Conservation (phyloP, 64 coral and sea anemone species). For the Dendronephthya gigantea region DNA sequence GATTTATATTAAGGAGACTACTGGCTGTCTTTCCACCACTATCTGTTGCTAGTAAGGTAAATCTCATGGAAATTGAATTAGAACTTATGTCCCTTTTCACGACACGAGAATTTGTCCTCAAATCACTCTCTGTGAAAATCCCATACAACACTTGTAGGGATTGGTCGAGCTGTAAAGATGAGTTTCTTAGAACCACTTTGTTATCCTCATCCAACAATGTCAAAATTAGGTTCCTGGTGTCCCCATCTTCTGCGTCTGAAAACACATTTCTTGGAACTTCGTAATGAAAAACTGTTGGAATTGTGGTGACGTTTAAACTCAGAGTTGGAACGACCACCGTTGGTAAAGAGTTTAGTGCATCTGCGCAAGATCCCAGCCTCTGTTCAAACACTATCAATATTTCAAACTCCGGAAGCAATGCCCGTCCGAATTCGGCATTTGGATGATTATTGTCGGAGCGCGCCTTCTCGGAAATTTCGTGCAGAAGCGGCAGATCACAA, state of each 20-base stretch:
- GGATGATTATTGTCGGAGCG: neutral
- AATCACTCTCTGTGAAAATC: neutral
- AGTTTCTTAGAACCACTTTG: slow-evolving; percentile 14
- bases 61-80: neutral
- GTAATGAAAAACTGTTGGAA: neutral
- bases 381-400: neutral
- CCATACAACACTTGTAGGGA: slow-evolving; percentile 17
- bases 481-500: slow-evolving; percentile 19
- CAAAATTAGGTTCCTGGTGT: slow-evolving; percentile 15
- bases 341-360: slow-evolving; percentile 1
- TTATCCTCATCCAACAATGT: neutral
- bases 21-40: slow-evolving; percentile 18
- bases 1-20: neutral
- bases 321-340: neutral
- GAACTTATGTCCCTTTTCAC: neutral
- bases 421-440: neutral
- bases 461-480: neutral
- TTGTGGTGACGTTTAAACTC: slow-evolving; percentile 12
- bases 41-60: slow-evolving; percentile 11
- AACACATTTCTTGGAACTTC: slow-evolving; percentile 28
- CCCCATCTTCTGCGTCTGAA: slow-evolving; percentile 25
- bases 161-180: slow-evolving; percentile 9
- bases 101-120: neutral
- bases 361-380: neutral
- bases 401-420: slow-evolving; percentile 16